Percentiles rank a stretch among this genome's conserved stretches.
Evolutionary conservation across 1,140 invertebrate species (phyloP).

Genomic region (Neodiprion pinetum): DNA sequence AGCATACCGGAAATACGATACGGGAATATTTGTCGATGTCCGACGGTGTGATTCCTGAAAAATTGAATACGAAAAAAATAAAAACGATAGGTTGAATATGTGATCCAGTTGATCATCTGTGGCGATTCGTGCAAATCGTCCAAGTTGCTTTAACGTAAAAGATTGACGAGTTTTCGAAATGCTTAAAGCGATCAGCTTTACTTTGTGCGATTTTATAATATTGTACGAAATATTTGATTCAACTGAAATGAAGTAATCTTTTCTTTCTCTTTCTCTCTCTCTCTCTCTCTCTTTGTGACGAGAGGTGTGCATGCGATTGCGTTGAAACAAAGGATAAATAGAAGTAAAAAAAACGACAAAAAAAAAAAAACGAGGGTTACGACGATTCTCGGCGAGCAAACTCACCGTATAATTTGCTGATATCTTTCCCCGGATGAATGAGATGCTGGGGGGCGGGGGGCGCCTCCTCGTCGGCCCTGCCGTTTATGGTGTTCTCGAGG

Average conservation of each 20-base stretch:
- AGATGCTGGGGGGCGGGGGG: conserved; percentile 76
- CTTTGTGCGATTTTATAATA: too few relatives aligned
- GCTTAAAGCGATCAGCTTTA: too few relatives aligned
- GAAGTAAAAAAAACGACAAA: background rate
- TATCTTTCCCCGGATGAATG: conserved; percentile 81
- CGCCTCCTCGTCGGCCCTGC: conserved; percentile 73
- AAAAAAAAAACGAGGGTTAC: background rate
- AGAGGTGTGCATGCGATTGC: too few relatives aligned
- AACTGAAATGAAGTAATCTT: background rate
- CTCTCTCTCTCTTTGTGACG: background rate
- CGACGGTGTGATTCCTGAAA: conserved; percentile 85
- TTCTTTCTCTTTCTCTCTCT: background rate
- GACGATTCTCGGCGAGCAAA: too few relatives aligned
- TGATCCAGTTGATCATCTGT: background rate
- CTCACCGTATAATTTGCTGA: conserved; percentile 81
- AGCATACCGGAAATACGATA: conserved; percentile 95
- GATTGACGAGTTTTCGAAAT: too few relatives aligned
- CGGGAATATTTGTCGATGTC: conserved; percentile 97
- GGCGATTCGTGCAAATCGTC: too few relatives aligned
- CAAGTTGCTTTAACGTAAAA: too few relatives aligned
- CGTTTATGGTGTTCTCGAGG: conserved; percentile 89
- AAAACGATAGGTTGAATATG: background rate
- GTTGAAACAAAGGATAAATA: background rate
- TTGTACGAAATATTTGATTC: too few relatives aligned
- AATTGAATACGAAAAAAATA: conserved; percentile 58